These are phyloP conservation scores for Spodoptera picta DNA, from an alignment of 2,888 invertebrate genomes.

Conservation along the genomic window DNA sequence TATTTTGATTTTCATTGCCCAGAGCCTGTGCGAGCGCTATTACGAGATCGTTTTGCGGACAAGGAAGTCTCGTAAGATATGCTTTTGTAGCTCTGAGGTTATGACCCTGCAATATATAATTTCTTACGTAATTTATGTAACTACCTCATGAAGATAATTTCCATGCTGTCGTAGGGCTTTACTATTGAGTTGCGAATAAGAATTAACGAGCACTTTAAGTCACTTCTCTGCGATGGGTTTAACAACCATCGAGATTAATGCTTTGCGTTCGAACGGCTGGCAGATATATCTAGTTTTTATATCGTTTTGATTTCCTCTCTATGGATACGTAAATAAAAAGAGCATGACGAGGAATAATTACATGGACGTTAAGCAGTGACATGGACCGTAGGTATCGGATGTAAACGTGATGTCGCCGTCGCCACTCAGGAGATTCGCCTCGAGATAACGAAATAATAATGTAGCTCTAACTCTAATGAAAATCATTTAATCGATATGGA, in stretches of 20 bases:
- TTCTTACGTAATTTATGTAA: slow-evolving; percentile 42
- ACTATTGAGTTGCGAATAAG: slow-evolving; percentile 36
- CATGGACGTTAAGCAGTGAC: slow-evolving; percentile 22
- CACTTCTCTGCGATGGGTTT: slow-evolving; percentile 30
- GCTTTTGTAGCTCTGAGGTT: slow-evolving; percentile 44
- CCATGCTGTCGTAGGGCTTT: slow-evolving; percentile 22
- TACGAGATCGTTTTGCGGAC: slow-evolving; percentile 47
- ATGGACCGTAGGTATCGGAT: slow-evolving; percentile 1
- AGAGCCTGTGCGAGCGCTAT: slow-evolving; percentile 44
- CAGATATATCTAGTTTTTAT: slow-evolving; percentile 16
- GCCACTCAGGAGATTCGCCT: not conserved
- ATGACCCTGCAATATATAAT: slow-evolving; percentile 34
- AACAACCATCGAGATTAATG: slow-evolving; percentile 30
- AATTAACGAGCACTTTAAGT: slow-evolving; percentile 30
- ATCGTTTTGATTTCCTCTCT: slow-evolving; percentile 34
- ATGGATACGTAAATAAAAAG: slow-evolving; percentile 14
- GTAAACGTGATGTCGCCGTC: slow-evolving; percentile 8
- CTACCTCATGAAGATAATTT: slow-evolving; percentile 35
- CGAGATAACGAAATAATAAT: too few species aligned
- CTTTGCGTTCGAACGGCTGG: slow-evolving; percentile 22
- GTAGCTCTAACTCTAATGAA: too few species aligned
- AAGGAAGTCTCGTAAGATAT: slow-evolving; percentile 45
- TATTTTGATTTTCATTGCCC: slow-evolving; percentile 69
- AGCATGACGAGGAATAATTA: slow-evolving; percentile 35
- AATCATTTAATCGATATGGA: too few species aligned